Evolutionary conservation across 1,140 invertebrate species (phyloP).

Genomic region (Thaumatotibia leucotreta): DNA sequence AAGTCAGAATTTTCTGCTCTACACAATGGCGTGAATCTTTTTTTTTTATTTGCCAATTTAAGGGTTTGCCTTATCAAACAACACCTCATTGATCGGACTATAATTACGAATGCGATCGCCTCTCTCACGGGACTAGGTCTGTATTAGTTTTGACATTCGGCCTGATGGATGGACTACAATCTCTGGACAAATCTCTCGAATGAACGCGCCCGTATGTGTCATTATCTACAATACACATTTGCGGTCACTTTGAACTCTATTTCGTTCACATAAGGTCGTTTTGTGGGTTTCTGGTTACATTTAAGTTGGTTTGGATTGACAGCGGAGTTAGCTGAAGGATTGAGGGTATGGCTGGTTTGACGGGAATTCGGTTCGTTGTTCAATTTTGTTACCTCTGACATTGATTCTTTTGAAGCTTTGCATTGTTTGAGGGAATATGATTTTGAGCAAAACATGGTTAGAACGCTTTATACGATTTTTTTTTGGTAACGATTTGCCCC

Average conservation of each 20-base stretch:
- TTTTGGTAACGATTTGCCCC: too few species aligned
- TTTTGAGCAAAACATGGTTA: too few species aligned
- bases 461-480: too few species aligned
- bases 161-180: conserved; percentile 72
- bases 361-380: background rate
- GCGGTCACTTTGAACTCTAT: background rate
- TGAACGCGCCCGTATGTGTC: conserved; percentile 57
- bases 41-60: too few species aligned
- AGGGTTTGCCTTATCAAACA: too few species aligned
- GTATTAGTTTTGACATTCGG: conserved; percentile 75
- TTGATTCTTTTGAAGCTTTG: background rate
- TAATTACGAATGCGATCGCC: conserved; percentile 56
- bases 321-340: background rate
- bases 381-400: background rate
- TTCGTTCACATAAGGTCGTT: background rate
- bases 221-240: conserved; percentile 15
- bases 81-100: background rate
- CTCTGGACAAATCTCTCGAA: conserved; percentile 61
- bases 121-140: conserved; percentile 67
- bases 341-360: background rate
- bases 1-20: too few species aligned
- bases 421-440: background rate
- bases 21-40: too few species aligned
- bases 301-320: background rate
- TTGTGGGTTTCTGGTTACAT: background rate